Evolutionary conservation across 2,113 vertebrate genomes (phyloP).

Genomic region (Oreochromis spilurus): DNA sequence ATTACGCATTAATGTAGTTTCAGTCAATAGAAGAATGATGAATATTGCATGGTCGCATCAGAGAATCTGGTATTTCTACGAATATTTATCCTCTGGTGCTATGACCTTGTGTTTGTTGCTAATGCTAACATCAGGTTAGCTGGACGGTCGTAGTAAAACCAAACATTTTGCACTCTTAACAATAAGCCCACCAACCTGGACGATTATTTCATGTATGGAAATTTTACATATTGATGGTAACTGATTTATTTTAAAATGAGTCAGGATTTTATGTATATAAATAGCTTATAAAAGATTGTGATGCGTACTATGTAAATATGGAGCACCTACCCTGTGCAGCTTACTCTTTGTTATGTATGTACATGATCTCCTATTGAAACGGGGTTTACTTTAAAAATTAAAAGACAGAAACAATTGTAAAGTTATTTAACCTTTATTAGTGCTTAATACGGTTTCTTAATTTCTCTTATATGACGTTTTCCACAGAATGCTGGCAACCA

Average conservation of each 20-base stretch:
- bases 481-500: conserved; percentile 87
- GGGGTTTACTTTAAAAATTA: not conserved
- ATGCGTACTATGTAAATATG: not conserved
- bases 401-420: not conserved
- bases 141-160: not conserved
- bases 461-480: not conserved
- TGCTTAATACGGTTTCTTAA: not conserved
- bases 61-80: not conserved
- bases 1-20: rapidly evolving
- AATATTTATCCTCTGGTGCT: not conserved
- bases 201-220: not conserved
- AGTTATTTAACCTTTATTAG: not conserved
- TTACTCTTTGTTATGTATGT: not conserved
- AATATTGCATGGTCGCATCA: not conserved
- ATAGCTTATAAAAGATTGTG: not conserved
- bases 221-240: not conserved
- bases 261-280: not conserved
- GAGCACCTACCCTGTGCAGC: not conserved
- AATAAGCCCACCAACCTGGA: not conserved
- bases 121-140: conserved; percentile 35
- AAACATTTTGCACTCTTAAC: not conserved
- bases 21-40: rapidly evolving
- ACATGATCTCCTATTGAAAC: not conserved
- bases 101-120: conserved; percentile 59
- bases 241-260: not conserved